These are phyloP conservation scores for Cercopithecus petaurista DNA, from an alignment of 2,797 vertebrate species.

Conservation along the genomic window DNA sequence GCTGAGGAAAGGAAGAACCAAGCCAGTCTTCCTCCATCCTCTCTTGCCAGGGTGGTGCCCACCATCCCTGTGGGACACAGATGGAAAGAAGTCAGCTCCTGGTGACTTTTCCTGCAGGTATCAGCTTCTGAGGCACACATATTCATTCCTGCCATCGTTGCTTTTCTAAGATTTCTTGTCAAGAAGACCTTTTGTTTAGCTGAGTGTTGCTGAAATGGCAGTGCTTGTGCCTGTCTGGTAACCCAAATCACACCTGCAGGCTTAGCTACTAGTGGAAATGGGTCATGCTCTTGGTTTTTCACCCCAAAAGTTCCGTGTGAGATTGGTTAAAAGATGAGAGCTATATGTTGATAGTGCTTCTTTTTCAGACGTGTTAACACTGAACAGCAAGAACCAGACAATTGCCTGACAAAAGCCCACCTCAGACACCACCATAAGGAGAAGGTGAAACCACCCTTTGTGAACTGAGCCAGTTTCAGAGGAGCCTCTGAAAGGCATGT, in stretches of 20 bases:
- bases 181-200: neutral
- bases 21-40: neutral
- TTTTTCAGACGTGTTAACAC: neutral
- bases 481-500: fast-evolving
- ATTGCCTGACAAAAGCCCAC: neutral
- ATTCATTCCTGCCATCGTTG: neutral
- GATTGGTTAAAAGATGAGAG: neutral
- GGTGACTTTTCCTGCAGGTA: neutral
- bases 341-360: neutral
- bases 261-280: fast-evolving
- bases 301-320: neutral
- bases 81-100: neutral
- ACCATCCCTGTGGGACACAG: neutral
- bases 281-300: neutral
- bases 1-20: neutral
- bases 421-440: fast-evolving
- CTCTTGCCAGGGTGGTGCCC: neutral
- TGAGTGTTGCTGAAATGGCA: fast-evolving
- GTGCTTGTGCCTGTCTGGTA: fast-evolving
- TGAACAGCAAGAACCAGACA: neutral
- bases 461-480: neutral
- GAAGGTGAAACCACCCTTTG: neutral
- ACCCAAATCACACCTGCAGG: fast-evolving
- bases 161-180: neutral
- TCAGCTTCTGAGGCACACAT: neutral